These are phyloP conservation scores for Akabosia matsudoensis DNA, from an alignment of 1,140 invertebrate species.

Conservation along the genomic window DNA sequence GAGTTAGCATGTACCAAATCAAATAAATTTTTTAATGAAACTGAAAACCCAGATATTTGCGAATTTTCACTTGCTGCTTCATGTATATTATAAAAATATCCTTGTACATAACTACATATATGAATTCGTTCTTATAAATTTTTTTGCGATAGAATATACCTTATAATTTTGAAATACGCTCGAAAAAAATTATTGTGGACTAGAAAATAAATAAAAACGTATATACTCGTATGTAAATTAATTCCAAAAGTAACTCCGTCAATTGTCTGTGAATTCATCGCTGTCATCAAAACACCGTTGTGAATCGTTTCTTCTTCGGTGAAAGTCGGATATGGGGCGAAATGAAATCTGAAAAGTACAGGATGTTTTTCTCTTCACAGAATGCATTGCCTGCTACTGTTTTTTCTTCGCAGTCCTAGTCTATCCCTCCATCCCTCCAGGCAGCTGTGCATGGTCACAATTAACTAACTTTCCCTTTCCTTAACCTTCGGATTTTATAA, in stretches of 20 bases:
- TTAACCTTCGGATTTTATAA: not conserved
- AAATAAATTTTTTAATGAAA: not conserved
- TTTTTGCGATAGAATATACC: not conserved
- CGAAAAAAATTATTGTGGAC: not conserved
- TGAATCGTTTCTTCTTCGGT: no score
- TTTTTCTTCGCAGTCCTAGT: no score
- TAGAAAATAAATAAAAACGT: not conserved
- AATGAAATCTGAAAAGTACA: no score
- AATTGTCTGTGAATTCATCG: no score
- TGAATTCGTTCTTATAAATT: not conserved
- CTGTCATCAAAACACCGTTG: no score
- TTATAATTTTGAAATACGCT: not conserved
- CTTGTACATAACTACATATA: not conserved
- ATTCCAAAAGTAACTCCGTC: no score
- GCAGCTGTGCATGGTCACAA: not conserved
- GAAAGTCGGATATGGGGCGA: no score
- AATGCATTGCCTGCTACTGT: no score
- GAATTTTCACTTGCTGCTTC: not conserved
- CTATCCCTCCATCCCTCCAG: no score
- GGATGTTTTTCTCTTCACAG: no score
- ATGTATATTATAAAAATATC: slow-evolving; percentile 5
- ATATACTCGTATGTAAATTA: not conserved
- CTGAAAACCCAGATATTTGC: not conserved
- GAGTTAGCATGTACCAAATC: not conserved
- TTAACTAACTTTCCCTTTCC: not conserved